Conservation (phyloP, 2,113 vertebrate genomes). For the Eurystomus gularis region DNA sequence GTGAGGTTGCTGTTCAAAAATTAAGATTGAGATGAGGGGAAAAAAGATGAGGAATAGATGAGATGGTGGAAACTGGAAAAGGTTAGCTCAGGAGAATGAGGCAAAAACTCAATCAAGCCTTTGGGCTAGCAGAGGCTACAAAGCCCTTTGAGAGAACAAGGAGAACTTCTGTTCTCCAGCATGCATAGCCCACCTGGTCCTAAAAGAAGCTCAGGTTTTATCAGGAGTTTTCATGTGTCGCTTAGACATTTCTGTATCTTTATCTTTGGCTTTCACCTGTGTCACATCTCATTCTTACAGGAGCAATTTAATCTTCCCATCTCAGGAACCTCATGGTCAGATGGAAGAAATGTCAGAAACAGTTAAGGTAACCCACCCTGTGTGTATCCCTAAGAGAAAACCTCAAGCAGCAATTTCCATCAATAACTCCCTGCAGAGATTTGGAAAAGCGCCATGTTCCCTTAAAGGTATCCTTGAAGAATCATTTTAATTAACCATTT, state of each 20-base stretch:
- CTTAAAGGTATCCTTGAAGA: slow-evolving; percentile 46
- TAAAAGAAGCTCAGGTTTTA: background rate
- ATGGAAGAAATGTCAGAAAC: slow-evolving; percentile 53
- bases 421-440: slow-evolving; percentile 4
- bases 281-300: slow-evolving; percentile 38
- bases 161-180: background rate
- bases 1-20: background rate
- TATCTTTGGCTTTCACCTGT: slow-evolving; percentile 48
- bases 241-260: background rate
- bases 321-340: slow-evolving; percentile 55
- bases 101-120: background rate
- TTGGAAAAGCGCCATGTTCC: slow-evolving; percentile 28
- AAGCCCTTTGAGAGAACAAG: background rate
- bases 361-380: slow-evolving; percentile 25
- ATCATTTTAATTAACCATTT: slow-evolving; percentile 62
- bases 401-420: slow-evolving; percentile 9
- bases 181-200: background rate
- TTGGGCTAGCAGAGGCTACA: background rate
- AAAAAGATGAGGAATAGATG: background rate
- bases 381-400: slow-evolving; percentile 2
- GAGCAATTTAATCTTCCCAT: slow-evolving; percentile 44
- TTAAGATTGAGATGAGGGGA: background rate
- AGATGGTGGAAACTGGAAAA: background rate
- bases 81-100: background rate
- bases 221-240: background rate